Evolutionary conservation across 2,888 invertebrate genomes (phyloP), one percentile per base, ranked within the genome.

Genomic region (Spisula solida): DNA sequence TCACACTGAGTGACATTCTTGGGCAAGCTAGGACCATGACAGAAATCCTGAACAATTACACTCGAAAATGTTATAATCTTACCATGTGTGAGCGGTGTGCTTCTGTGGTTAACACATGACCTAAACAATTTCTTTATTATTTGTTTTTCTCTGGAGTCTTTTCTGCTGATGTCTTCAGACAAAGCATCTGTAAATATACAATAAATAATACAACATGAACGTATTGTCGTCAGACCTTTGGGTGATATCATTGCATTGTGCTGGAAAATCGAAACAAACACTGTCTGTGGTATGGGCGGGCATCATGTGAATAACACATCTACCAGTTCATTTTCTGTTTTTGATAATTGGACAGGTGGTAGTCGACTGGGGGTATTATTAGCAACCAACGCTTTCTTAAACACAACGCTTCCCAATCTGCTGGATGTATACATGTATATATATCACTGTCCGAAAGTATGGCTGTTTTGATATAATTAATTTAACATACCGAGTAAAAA

Each of bases 401-500:
- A 25, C 25, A 66, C 25, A 66, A 66, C 10, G 25, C 6, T n/a
- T 66, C 12, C 60, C 25, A 66, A 66, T 66, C 0, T 12, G 60
- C 1, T 4, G 5, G 10, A 66, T 66, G 5, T 25, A n/a, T 25
- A 25, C 0, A 66, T 66, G 5, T 25, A n/a, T 25, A 25, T 8
- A 5, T 25, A 10, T 66, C 60, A 66, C 5, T n/a, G 20, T 66
- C 25, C 60, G 60, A 25, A 10, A n/a, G 0, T 66, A 25, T 4
- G 60, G 0, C 60, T 25, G 25, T 25, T 66, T n/a, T 80, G 34
- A 1, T 47, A 48, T 48, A 80, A 56, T 83, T 31, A 31, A 29
- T 82, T 25, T 10, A 41, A 81, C 60, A 89, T 89, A 94, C 95
- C 95, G 81, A 93, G 92, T 12, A 94, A 85, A 25, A 86, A 91